Evolutionary conservation across 1,140 invertebrate species (phyloP), one percentile per base, ranked within the genome.

Genomic region (Condylostylus longicornis): DNA sequence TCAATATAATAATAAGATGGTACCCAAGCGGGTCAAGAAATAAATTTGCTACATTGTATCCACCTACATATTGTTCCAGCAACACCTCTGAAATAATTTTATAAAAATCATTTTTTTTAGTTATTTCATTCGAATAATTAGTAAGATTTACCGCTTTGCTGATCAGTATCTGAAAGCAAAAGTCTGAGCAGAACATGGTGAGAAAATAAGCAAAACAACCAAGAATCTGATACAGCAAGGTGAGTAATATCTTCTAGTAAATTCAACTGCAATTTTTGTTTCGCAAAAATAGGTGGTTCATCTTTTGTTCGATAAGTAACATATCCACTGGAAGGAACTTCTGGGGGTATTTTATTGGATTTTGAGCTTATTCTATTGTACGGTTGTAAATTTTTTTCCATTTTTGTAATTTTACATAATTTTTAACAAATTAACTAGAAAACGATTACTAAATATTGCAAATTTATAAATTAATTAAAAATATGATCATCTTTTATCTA

Each of bases 21-120:
- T 79, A 70, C 0, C 88, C 90, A 23, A 79, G 74, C 5, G 84
- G 84, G 65, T 95, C 89, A 18, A 93, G 58, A 58, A 85, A 93
- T 38, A 95, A 59, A 37, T 76, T 75, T 9, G 68, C 25, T 77
- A 61, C 51, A 58, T 71, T 75, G 65, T 69, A 74, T 49, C 71
- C 68, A 48, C 59, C 57, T 2, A 67, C 54, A 48, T 69, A 74
- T 53, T 76, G 75, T 5, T 71, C 62, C 41, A 75, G 51, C 6
- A 65, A 65, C 42, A 72, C 72, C 59, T 79, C 77, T 70, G 39
- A 15, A 55, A 51, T 20, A 41, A 18, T 12, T 29, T 23, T 18
- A 25, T 18, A 45, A 55, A 48, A 38, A 18, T 43, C 17, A 41
- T 27, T 13, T 33, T 19, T 15, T 30, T 15, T 15, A 36, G 19